These are phyloP conservation scores for Antigone vipio DNA, from an alignment of 2,113 vertebrate genomes.

Conservation along the genomic window DNA sequence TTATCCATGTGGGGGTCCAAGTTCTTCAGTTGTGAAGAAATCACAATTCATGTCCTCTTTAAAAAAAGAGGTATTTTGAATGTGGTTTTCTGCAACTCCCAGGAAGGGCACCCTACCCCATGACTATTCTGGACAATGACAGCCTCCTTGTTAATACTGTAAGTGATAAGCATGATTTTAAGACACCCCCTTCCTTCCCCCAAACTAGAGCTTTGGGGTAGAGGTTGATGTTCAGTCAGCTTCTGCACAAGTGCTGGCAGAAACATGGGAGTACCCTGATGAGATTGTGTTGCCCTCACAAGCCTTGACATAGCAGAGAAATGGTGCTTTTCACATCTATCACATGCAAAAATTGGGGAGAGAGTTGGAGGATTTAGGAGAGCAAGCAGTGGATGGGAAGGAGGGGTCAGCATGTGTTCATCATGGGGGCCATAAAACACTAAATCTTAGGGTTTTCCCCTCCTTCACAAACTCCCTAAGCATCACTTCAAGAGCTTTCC, in stretches of 20 bases:
- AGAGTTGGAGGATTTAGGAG: background rate
- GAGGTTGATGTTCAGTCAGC: background rate
- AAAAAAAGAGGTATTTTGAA: background rate
- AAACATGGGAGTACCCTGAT: background rate
- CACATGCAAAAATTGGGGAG: background rate
- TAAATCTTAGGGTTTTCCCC: background rate
- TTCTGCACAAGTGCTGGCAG: accelerated
- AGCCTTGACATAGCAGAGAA: background rate
- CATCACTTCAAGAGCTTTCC: background rate
- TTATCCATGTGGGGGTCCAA: background rate
- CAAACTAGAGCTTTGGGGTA: background rate
- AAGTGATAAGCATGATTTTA: background rate
- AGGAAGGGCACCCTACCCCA: background rate
- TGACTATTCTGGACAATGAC: background rate
- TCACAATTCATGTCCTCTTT: background rate
- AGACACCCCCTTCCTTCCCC: background rate
- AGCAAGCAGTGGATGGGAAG: background rate
- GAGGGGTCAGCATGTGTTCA: background rate
- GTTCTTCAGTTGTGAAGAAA: background rate
- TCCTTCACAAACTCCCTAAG: background rate
- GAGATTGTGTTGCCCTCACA: background rate
- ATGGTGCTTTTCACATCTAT: background rate
- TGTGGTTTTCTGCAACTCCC: accelerated
- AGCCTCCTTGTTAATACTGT: background rate
- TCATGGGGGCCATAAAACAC: background rate